Evolutionary conservation across 2,797 vertebrate genomes (phyloP).

Genomic region (Ateles fusciceps): DNA sequence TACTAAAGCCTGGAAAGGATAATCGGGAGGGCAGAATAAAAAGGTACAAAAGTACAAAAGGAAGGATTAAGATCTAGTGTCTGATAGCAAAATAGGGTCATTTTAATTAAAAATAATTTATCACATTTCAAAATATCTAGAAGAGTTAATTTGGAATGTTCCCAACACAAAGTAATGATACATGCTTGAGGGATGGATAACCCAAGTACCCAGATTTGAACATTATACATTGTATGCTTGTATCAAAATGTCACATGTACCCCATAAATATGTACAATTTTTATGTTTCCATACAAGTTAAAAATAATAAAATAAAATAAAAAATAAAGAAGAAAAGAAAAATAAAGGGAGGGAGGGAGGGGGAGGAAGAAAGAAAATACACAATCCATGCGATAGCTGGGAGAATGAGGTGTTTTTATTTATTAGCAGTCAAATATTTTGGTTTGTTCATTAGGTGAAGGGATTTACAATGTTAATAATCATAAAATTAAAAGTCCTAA

Average conservation of each 20-base stretch:
- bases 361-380: neutral
- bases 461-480: neutral
- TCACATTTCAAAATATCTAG: neutral
- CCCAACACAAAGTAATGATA: neutral
- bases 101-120: neutral
- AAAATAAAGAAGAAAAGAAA: neutral
- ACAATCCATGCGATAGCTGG: neutral
- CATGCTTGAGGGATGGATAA: neutral
- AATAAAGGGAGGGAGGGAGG: accelerated
- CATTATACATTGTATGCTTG: neutral
- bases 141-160: neutral
- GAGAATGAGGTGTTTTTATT: neutral
- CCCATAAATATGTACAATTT: neutral
- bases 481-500: constrained; percentile 9
- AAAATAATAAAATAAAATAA: neutral
- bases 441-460: neutral
- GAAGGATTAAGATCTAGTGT: neutral
- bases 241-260: neutral
- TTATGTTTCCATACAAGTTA: neutral
- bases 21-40: neutral
- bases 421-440: neutral
- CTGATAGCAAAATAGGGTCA: neutral
- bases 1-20: neutral
- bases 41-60: neutral
- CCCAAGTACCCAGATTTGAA: neutral